Evolutionary conservation across 2,888 invertebrate genomes (phyloP).

Genomic region (Drosophila pegasa): DNA sequence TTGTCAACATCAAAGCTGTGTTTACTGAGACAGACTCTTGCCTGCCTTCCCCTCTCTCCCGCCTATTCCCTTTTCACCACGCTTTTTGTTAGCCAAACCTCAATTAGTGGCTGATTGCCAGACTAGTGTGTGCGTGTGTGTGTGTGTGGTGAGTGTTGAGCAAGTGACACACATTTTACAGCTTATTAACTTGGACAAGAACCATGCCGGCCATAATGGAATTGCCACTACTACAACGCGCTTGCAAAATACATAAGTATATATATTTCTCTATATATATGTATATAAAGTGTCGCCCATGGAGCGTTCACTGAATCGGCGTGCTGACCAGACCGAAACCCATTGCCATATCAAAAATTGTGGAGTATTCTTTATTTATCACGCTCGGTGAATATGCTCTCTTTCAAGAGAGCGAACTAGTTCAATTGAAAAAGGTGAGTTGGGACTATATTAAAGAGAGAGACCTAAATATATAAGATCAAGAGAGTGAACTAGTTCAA

Average conservation of each 20-base stretch:
- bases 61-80: background rate
- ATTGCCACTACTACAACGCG: slow-evolving; percentile 23
- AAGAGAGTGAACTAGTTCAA: too few species aligned
- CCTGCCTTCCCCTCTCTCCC: background rate
- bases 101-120: slow-evolving; percentile 45
- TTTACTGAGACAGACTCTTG: background rate
- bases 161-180: slow-evolving; percentile 80
- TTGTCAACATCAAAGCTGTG: background rate
- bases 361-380: background rate
- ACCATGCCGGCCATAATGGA: slow-evolving; percentile 46
- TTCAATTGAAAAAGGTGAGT: background rate
- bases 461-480: too few species aligned
- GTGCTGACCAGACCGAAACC: slow-evolving; percentile 55
- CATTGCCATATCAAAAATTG: slow-evolving; percentile 7
- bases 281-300: slow-evolving; percentile 43
- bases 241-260: slow-evolving; percentile 26
- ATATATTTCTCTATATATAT: background rate
- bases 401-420: background rate
- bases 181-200: slow-evolving; percentile 79
- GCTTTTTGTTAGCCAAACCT: slow-evolving; percentile 39
- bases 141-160: slow-evolving; percentile 31
- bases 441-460: too few species aligned
- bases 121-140: slow-evolving; percentile 17
- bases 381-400: slow-evolving; percentile 7
- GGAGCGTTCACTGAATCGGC: slow-evolving; percentile 48